These are phyloP conservation scores for Psittacula cyanocephala DNA, from an alignment of 2,113 vertebrate genomes.

Conservation along the genomic window DNA sequence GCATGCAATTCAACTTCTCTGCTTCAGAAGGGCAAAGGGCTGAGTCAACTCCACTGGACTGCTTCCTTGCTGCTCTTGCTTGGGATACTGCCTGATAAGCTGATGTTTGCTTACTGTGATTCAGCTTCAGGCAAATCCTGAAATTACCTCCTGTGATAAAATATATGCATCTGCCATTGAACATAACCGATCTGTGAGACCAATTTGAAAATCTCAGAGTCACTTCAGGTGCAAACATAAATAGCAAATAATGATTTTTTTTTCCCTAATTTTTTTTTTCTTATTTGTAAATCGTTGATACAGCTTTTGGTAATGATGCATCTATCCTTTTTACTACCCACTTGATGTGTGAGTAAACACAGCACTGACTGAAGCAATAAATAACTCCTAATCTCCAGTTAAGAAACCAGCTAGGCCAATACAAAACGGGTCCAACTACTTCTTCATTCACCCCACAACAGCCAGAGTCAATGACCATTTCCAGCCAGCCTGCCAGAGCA, in stretches of 20 bases:
- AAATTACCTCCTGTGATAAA: slow-evolving; percentile 28
- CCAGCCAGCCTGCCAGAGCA: background rate
- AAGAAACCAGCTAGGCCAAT: background rate
- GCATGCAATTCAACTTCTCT: background rate
- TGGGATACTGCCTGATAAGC: background rate
- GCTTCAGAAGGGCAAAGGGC: background rate
- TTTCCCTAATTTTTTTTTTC: background rate
- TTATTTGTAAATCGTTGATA: slow-evolving; percentile 42
- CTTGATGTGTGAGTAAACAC: slow-evolving; percentile 40
- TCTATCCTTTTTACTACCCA: slow-evolving; percentile 48
- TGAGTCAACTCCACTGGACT: background rate
- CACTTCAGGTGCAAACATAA: slow-evolving; percentile 21
- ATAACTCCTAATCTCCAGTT: slow-evolving; percentile 24
- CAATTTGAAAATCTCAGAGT: slow-evolving; percentile 24
- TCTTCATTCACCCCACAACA: background rate
- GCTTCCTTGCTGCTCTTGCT: background rate
- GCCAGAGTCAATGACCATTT: background rate
- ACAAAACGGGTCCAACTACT: background rate
- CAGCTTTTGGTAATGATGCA: slow-evolving; percentile 13
- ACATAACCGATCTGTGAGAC: background rate
- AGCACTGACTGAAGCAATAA: slow-evolving; percentile 14
- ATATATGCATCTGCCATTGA: slow-evolving; percentile 30
- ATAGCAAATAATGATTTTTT: background rate
- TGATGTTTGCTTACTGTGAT: slow-evolving; percentile 4
- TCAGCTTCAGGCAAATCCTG: slow-evolving; percentile 30